Percentiles rank a stretch among this genome's conserved stretches.
Evolutionary conservation across 2,113 vertebrate genomes (phyloP).

Genomic region (Ceyx margarethae): DNA sequence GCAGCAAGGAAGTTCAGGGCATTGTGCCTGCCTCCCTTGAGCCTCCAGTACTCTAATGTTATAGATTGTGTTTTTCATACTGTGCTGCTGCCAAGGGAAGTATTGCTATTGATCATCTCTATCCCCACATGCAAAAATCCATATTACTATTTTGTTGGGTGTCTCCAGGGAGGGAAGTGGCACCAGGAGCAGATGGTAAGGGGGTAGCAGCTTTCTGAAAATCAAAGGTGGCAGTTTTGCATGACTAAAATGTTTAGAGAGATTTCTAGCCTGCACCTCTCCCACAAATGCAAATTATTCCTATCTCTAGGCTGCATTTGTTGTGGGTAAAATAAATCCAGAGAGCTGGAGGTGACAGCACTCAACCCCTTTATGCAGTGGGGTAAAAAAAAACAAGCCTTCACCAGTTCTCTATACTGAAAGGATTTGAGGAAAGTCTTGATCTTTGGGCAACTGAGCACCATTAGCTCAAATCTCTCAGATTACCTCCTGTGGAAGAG

Average conservation of each 20-base stretch:
- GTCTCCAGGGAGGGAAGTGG: not conserved
- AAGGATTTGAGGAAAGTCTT: not conserved
- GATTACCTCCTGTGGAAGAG: not conserved
- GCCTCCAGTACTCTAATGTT: not conserved
- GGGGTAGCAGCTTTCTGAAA: constrained; percentile 32
- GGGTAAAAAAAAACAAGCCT: not conserved
- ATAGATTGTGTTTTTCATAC: rapidly evolving
- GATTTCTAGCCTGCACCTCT: constrained; percentile 14
- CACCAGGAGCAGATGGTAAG: constrained; percentile 41
- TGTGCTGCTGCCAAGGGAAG: rapidly evolving
- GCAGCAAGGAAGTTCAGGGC: not conserved
- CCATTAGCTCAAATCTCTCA: not conserved
- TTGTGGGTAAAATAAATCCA: not conserved
- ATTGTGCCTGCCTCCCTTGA: not conserved
- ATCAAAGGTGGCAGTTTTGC: constrained; percentile 35
- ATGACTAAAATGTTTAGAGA: constrained; percentile 16
- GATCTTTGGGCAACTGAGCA: not conserved
- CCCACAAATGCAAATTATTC: not conserved
- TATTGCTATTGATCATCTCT: not conserved
- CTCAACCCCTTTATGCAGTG: not conserved
- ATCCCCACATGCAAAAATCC: not conserved
- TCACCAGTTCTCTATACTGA: not conserved
- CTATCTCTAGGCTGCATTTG: not conserved
- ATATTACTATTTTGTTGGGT: not conserved
- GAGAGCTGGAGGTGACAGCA: not conserved